Base-by-base conservation (phyloP, 2,888 invertebrate genomes). In the Glaucopsyche alexis region DNA sequence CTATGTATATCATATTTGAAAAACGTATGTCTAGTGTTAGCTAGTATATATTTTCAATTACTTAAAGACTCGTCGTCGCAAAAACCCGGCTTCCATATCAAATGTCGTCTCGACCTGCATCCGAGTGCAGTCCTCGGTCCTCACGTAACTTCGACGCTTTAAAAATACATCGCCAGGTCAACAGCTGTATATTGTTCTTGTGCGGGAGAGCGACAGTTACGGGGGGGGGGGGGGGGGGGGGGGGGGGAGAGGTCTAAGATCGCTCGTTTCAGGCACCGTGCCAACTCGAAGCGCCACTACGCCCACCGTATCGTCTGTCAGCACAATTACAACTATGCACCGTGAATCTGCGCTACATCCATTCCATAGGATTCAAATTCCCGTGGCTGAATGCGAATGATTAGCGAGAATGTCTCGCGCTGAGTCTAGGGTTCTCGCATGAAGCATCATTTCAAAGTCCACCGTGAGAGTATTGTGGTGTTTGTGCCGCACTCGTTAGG, bases 211-310 rank as follows among this genome's bases (percentile, higher is more conserved):
- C 82, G 85, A 50, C 71, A 29, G 29, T 29, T 29, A 29, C 29
- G 29, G 74, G 72, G 70, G 73, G 74, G 86, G 79, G 83, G 84
- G 83, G 84, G 74, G 78, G 80, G n/a, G n/a, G 29, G 74, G 72
- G 70, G 73, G 74, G 86, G 79, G 83, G 84, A 83, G 84, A 75
- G 78, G 80, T 81, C 82, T 80, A 85, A 86, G 85, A 85, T 85
- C 82, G 85, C 84, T 83, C 80, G 82, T 82, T 82, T 77, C 85
- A 88, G 91, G 91, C 91, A 85, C 77, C 78, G 81, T 87, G 91
- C 91, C 91, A 91, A 90, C 82, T 83, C 85, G 82, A 85, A 89
- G 91, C 91, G 91, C 91, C 91, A 78, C 79, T 77, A 77, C 77
- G 77, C 77, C 75, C 76, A 87, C 87, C 88, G 88, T 89, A 88